phyloP scores from a whole-genome alignment of 23 tunicate species.

The Oikopleura albicans region DNA sequence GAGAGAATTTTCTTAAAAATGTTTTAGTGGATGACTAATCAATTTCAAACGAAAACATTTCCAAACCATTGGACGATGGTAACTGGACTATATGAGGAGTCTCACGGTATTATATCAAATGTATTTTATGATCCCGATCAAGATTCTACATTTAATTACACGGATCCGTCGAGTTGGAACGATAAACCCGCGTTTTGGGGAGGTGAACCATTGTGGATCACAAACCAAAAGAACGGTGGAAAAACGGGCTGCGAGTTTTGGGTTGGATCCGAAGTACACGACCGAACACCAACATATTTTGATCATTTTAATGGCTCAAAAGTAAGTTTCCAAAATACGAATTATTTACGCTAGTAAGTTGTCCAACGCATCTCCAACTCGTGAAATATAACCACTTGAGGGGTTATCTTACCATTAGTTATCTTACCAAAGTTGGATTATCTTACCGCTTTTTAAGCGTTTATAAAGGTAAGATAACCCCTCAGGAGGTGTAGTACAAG shows the following conservation, averaged over 20 bases:
- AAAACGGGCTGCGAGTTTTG: background rate
- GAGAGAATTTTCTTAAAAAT: too few relatives aligned
- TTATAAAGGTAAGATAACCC: too few relatives aligned
- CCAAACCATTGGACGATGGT: conserved; percentile 91
- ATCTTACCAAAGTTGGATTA: too few relatives aligned
- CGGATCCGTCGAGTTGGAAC: background rate
- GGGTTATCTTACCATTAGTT: too few relatives aligned
- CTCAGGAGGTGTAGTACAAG: too few relatives aligned
- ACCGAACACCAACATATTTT: background rate
- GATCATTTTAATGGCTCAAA: background rate
- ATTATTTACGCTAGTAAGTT: too few relatives aligned
- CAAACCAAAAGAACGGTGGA: conserved; percentile 43
- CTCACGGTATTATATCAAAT: conserved; percentile 83
- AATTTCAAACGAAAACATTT: conserved; percentile 58
- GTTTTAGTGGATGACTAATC: conserved; percentile 42
- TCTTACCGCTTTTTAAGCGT: too few relatives aligned
- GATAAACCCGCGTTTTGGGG: conserved; percentile 50
- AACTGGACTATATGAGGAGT: conserved; percentile 81
- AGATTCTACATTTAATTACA: conserved; percentile 19
- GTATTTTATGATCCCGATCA: conserved; percentile 51
- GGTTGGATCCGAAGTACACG: background rate
- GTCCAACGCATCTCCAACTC: too few relatives aligned
- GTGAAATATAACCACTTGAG: too few relatives aligned
- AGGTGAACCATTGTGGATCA: conserved; percentile 90
- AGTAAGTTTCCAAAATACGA: too few relatives aligned